These are phyloP conservation scores for Platycnemis pennipes DNA, from an alignment of 2,888 invertebrate genomes.

Conservation along the genomic window DNA sequence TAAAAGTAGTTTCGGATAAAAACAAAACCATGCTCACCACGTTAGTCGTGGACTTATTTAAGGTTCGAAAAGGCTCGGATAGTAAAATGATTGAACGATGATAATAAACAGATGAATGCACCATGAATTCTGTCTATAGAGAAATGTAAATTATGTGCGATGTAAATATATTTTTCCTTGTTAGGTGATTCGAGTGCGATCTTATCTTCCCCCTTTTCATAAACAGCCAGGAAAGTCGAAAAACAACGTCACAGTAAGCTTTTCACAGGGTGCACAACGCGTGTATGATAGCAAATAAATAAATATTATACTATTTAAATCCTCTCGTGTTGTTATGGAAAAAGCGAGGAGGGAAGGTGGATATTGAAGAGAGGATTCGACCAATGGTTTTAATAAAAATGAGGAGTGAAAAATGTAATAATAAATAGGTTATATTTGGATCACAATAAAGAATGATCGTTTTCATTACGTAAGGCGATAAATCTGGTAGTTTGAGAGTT, in stretches of 20 bases:
- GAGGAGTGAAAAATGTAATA: conserved; percentile 29
- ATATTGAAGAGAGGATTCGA: conserved; percentile 44
- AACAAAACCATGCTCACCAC: conserved; percentile 11
- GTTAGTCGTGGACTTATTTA: neutral
- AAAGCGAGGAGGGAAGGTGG: neutral
- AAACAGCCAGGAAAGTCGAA: conserved; percentile 58
- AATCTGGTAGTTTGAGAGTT: conserved; percentile 44
- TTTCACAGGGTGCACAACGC: conserved; percentile 65
- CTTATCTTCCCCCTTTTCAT: neutral
- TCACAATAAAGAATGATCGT: conserved; percentile 18
- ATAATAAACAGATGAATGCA: conserved; percentile 6
- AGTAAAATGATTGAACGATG: conserved; percentile 34
- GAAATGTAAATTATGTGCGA: conserved; percentile 3
- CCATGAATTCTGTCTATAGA: conserved; percentile 21
- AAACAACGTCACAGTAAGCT: conserved; percentile 64
- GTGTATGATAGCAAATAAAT: conserved; percentile 67
- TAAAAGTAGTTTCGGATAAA: neutral
- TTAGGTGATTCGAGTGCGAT: conserved; percentile 13
- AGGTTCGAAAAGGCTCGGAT: conserved; percentile 24
- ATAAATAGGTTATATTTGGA: conserved; percentile 52
- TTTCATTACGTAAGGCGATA: conserved; percentile 35
- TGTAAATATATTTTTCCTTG: conserved; percentile 61
- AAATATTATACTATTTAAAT: conserved; percentile 52
- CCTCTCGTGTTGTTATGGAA: conserved; percentile 58
- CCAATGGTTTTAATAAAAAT: conserved; percentile 58